Percentiles rank a stretch among this genome's conserved stretches.
Evolutionary conservation across 2,797 vertebrate genomes (phyloP).

Genomic region (Hephaestus fuliginosus): DNA sequence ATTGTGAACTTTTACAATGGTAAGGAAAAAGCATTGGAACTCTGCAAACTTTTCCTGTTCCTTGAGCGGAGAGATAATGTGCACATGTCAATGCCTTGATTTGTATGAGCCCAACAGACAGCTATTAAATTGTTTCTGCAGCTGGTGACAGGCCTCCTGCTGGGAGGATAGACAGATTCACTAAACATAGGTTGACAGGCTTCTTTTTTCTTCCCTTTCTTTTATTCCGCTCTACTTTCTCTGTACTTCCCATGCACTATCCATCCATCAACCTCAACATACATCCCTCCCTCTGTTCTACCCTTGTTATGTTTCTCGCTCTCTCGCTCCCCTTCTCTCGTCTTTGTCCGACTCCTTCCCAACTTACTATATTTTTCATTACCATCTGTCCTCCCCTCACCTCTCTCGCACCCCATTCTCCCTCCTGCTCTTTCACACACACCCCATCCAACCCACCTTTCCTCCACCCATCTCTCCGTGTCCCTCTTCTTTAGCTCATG

Average conservation of each 20-base stretch:
- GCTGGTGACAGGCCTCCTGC: conserved; percentile 84
- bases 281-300: conserved; percentile 76
- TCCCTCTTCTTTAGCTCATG: conserved; percentile 92
- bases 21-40: conserved; percentile 46
- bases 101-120: conserved; percentile 82
- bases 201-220: conserved; percentile 83
- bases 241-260: conserved; percentile 79
- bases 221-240: conserved; percentile 85
- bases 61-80: conserved; percentile 77
- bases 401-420: conserved; percentile 48
- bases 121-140: conserved; percentile 84
- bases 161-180: conserved; percentile 83
- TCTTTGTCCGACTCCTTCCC: conserved; percentile 61
- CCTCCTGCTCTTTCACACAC: conserved; percentile 23
- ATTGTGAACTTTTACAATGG: conserved; percentile 73
- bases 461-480: conserved; percentile 71
- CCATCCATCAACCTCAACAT: conserved; percentile 84
- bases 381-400: conserved; percentile 72
- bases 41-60: conserved; percentile 72
- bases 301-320: conserved; percentile 54
- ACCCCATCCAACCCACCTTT: conserved; percentile 48
- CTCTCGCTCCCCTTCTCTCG: conserved; percentile 44
- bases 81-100: conserved; percentile 84
- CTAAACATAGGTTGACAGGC: conserved; percentile 87
- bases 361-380: conserved; percentile 72